Evolutionary conservation across 2,113 vertebrate species (phyloP), one percentile per base, ranked within the genome.

Genomic region (Gorsachius goisagi): DNA sequence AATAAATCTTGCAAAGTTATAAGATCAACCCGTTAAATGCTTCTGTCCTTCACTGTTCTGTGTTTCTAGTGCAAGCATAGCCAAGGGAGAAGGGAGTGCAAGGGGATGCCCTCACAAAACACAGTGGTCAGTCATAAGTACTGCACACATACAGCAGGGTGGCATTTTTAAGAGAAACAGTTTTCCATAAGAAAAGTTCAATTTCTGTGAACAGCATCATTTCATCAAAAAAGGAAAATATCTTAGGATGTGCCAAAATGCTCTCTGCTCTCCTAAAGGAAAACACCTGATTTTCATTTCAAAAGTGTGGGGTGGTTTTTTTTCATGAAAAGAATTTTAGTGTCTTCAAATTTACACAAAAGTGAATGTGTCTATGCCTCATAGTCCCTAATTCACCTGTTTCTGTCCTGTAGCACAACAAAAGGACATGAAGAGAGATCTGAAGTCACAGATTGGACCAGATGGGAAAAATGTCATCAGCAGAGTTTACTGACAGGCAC

Each of bases 241-340:
- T 28, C 37, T 87, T 68, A 24, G 14, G 30, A 88, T 6, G 21
- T 56, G 9, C 30, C 44, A 74, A 92, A 88, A 69, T 9, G 3
- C 28, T 58, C 18, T 12, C 7, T 41, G 60, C 2, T 69, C 24
- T 82, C 47, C 52, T 62, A 55, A 58, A 75, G 17, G 33, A 76
- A 81, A 66, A n/a, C 11, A 87, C 4, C 8, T 7, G 5, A 24
- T 26, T 89, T 93, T 39, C 26, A 35, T 84, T 89, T 81, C 9
- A 35, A 37, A 81, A 44, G 7, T 2, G 1, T 5, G 6, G 4
- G 0, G 0, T 14, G 41, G 39, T 41, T 41, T 11, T 1, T 45
- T 28, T 68, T 52, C 15, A 39, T 72, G 3, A 30, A 33, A 78
- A 87, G 2, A 26, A 52, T 58, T 12, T 58, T 62, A 22, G 39